phyloP scores from a whole-genome alignment of 2,113 vertebrate species.

The Gracilinanus agilis region DNA sequence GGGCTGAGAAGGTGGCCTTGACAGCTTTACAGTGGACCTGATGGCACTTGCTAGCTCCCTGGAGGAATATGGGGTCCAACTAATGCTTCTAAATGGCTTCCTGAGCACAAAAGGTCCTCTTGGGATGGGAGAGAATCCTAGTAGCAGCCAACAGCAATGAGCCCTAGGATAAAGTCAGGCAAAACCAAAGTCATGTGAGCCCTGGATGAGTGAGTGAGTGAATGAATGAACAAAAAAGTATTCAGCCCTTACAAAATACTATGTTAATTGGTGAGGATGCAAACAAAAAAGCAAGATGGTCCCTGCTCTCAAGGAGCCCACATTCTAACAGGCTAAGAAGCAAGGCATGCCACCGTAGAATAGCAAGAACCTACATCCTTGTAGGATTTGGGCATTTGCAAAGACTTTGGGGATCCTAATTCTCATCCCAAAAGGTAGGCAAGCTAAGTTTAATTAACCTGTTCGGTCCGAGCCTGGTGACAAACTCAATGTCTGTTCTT shows the following conservation, averaged over 20 bases:
- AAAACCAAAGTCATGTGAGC: background rate
- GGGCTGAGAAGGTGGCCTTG: background rate
- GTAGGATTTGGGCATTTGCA: background rate
- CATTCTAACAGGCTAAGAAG: background rate
- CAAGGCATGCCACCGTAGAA: background rate
- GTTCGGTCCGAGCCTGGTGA: no score
- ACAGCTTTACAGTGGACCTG: slow-evolving; percentile 29
- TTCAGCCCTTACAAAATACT: background rate
- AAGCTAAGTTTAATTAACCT: background rate
- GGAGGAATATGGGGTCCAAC: slow-evolving; percentile 24
- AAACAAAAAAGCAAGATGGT: background rate
- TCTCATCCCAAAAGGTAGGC: background rate
- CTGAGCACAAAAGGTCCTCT: background rate
- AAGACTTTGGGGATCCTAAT: background rate
- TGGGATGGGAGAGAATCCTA: background rate
- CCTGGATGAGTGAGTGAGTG: background rate
- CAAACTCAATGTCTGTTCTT: no score
- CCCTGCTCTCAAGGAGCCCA: background rate
- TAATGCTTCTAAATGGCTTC: slow-evolving; percentile 27
- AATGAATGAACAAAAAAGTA: background rate
- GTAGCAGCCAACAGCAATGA: background rate
- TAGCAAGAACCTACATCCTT: background rate
- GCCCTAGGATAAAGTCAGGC: background rate
- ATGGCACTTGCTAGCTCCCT: background rate
- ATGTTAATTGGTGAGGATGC: background rate